A percentile compares a stretch with the other conserved stretches of the same genome.
These are phyloP conservation scores for Nephotettix cincticeps DNA, from an alignment of 1,140 invertebrate genomes.

Conservation along the genomic window DNA sequence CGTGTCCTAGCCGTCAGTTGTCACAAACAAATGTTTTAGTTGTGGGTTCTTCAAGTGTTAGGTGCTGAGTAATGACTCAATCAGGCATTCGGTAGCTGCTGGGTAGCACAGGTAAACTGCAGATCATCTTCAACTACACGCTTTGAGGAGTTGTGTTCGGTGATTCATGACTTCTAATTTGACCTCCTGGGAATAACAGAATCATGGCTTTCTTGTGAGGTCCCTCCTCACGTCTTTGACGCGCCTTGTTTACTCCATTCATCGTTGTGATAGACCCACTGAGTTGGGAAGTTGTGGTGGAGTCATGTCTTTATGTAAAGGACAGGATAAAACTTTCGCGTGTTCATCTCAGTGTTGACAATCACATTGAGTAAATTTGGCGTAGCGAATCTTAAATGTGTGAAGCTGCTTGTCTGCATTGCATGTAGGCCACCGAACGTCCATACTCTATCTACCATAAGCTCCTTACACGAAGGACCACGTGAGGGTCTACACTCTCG, in stretches of 20 bases:
- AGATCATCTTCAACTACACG: not conserved
- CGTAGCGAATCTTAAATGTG: not conserved
- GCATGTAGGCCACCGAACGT: not conserved
- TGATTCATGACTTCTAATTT: not conserved
- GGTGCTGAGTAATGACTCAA: not conserved
- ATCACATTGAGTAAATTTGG: not conserved
- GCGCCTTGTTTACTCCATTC: not conserved
- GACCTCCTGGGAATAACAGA: not conserved
- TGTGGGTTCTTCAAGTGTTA: not conserved
- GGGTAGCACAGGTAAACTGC: not conserved
- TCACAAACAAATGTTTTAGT: not conserved
- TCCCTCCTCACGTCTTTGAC: not conserved
- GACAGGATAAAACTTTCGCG: not conserved
- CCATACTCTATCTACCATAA: not conserved
- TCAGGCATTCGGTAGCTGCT: not conserved
- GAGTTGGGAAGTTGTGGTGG: not conserved
- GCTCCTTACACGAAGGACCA: not conserved
- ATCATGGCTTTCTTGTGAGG: not conserved
- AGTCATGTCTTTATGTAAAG: not conserved
- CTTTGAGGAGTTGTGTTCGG: not conserved
- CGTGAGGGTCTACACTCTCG: too few species aligned
- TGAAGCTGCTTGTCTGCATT: constrained; percentile 8
- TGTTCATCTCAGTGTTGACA: not conserved
- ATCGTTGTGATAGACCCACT: not conserved
- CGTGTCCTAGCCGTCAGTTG: not conserved